Evolutionary conservation across 2,113 vertebrate genomes (phyloP), one percentile per base, ranked within the genome.

Genomic region (Vombatus ursinus): DNA sequence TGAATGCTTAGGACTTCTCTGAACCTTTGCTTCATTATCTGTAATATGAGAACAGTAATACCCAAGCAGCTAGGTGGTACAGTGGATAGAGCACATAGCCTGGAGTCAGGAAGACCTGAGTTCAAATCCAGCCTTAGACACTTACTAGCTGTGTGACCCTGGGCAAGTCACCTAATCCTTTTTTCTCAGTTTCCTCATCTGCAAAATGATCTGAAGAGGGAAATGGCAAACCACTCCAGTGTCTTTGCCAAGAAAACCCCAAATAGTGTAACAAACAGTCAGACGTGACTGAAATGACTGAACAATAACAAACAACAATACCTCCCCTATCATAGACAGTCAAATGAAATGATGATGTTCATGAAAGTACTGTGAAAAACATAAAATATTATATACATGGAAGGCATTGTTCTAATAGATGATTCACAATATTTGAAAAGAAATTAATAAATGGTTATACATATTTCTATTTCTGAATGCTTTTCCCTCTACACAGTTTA

Each of bases 401-500:
- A 95, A 96, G 77, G n/a, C 92, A 92, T 92, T 52, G n/a, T 94
- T 28, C 12, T 26, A 68, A 51, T 8, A 89, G 92, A 28, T 52
- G 26, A 23, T 47, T 89, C 50, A 92, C 93, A 96, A 92, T 7
- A 89, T 6, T 84, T 44, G 68, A 84, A 84, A 84, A 77, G 19
- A 16, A 84, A 84, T 4, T n/a, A 68, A 84, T 68, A 23, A 44
- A 84, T 84, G 7, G 2, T 44, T 44, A 23, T 84, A 44, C 44
- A 14, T 23, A 84, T 84, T n/a, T 84, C 28, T 37, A 16, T 12
- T 68, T 68, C 16, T 84, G 68, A 44, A 84, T 44, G 44, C 37
- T 84, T 8, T 23, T 6, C n/a, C 68, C 37, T 16, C 16, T 37
- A 68, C 2, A n/a, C 19, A 22, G n/a, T 44, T 84, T 22, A 84